Evolutionary conservation across 2,113 vertebrate genomes (phyloP).

Genomic region (Nannobrachium achirus): DNA sequence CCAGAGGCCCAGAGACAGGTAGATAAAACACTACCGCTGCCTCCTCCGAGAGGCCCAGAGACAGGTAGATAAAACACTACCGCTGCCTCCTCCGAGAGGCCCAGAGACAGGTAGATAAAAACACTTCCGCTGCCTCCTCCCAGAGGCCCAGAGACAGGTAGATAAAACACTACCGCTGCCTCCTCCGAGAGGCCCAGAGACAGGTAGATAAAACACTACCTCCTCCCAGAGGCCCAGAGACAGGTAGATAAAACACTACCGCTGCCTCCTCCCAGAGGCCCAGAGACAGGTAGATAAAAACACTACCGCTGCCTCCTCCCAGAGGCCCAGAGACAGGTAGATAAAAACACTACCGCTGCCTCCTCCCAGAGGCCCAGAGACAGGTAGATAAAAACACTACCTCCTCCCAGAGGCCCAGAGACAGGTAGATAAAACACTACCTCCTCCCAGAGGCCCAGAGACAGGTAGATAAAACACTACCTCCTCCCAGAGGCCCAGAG

Average conservation of each 20-base stretch:
- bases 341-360: too few relatives aligned
- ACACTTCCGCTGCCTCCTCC: conserved; percentile 87
- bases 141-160: conserved; percentile 97
- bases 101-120: too few relatives aligned
- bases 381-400: conserved; percentile 48
- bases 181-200: background rate
- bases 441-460: background rate
- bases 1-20: background rate
- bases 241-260: conserved; percentile 88
- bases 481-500: conserved; percentile 94
- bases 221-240: conserved; percentile 94
- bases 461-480: conserved; percentile 46
- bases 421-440: conserved; percentile 88
- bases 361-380: background rate
- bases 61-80: conserved; percentile 88
- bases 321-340: conserved; percentile 97
- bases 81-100: background rate
- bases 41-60: conserved; percentile 94
- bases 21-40: too few relatives aligned
- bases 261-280: background rate
- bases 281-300: too few relatives aligned
- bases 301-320: conserved; percentile 86
- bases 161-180: too few relatives aligned
- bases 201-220: conserved; percentile 52
- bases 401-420: conserved; percentile 94